These are phyloP conservation scores for Harpagifer antarcticus DNA, from an alignment of 2,797 vertebrate species.

Conservation along the genomic window DNA sequence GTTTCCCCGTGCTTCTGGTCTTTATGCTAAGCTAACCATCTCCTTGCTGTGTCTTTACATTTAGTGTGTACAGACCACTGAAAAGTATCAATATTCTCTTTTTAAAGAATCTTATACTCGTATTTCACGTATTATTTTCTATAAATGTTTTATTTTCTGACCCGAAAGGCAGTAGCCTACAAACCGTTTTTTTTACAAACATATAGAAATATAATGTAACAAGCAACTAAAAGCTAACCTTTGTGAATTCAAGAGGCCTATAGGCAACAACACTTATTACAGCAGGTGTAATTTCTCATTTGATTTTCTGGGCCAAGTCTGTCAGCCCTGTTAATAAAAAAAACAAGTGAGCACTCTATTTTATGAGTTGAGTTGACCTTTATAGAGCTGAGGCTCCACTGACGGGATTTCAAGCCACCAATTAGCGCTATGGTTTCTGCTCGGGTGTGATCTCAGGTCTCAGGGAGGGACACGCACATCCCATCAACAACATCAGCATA, in stretches of 20 bases:
- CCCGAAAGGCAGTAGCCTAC: not conserved
- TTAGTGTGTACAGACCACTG: not conserved
- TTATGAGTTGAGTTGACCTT: slow-evolving; percentile 81
- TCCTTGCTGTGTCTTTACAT: not conserved
- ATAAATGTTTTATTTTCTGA: not conserved
- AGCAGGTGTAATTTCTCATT: slow-evolving; percentile 30
- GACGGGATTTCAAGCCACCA: slow-evolving; percentile 80
- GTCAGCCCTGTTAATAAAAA: slow-evolving; percentile 64
- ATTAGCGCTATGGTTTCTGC: slow-evolving; percentile 73
- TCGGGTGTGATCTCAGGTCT: slow-evolving; percentile 56
- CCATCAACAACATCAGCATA: slow-evolving; percentile 66
- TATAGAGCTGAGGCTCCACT: slow-evolving; percentile 64
- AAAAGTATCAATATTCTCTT: not conserved
- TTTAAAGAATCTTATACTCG: not conserved
- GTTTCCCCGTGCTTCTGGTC: not conserved
- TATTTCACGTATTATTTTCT: not conserved
- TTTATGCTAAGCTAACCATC: not conserved
- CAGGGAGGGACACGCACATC: slow-evolving; percentile 27
- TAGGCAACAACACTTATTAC: slow-evolving; percentile 14
- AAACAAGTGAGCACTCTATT: slow-evolving; percentile 74
- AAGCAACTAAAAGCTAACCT: slow-evolving; percentile 43
- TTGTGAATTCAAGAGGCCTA: slow-evolving; percentile 20
- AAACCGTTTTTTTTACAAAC: not conserved
- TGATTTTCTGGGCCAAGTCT: slow-evolving; percentile 69
- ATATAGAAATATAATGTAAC: slow-evolving; percentile 2